Base-by-base conservation (phyloP, 2,797 vertebrate genomes). In the Spheniscus humboldti region DNA sequence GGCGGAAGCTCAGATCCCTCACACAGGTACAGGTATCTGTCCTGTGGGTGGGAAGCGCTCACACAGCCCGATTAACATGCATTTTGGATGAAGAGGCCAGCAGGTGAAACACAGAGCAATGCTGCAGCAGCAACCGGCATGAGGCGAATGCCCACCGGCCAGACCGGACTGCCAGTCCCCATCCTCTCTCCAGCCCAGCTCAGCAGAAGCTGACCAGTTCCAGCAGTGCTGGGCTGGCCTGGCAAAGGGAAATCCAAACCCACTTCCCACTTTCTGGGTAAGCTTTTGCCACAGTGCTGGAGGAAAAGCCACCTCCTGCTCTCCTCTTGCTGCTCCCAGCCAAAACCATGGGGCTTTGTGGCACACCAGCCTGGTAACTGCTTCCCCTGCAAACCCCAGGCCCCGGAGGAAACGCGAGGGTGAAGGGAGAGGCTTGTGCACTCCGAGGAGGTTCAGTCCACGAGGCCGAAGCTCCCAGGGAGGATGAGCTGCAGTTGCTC, bases 121-220 rank as follows among this genome's bases (percentile, higher is more conserved):
- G 24, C 33, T 31, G 45, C 47, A 90, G 64, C 60, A 85, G 78
- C 9, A 11, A 64, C 57, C 2, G 2, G n/a, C 48, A 72, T 0
- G 3, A 81, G n/a, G 22, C 0, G 0, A 81, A 73, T 10, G 56
- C 8, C 22, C 22, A 30, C 24, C 1, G 3, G 39, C 23, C 48
- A 75, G 48, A 52, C 1, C 1, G 0, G 39, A 30, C 28, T 68
- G 25, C 23, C 2, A 4, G 35, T 52, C 30, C 55, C 16, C 37
- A 47, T 74, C 30, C 33, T 74, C 28, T 55, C 25, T 79, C 31
- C 45, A 59, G 48, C 56, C n/a, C 67, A 75, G 62, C 24, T 68
- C 88, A 57, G 62, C 72, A 78, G 43, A 82, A 83, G 47, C 75
- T 47, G 18, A 75, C 60, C 52, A 33, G 25, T 47, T 88, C 66